Conservation (phyloP, 2,113 vertebrate species). For the Podarcis cretensis region DNA sequence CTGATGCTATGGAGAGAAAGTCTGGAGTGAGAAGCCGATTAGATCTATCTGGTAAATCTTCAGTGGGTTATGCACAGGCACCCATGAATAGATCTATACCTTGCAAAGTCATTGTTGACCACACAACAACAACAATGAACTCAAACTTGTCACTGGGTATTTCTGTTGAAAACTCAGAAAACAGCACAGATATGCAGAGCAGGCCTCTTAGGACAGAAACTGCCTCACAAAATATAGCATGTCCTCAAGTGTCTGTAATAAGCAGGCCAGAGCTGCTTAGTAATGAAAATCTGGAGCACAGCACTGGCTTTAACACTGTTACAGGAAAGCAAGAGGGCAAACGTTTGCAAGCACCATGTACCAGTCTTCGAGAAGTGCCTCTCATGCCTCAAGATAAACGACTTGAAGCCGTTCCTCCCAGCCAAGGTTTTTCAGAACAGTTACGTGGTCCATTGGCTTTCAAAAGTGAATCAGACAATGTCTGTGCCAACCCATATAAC, state of each 20-base stretch:
- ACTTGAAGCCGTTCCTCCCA: constrained; percentile 64
- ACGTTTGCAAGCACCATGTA: constrained; percentile 64
- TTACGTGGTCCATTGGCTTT: constrained; percentile 67
- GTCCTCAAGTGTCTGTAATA: constrained; percentile 85
- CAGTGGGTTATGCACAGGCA: constrained; percentile 71
- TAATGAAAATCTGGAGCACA: constrained; percentile 72
- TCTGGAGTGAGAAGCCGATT: constrained; percentile 68
- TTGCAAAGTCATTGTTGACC: constrained; percentile 86
- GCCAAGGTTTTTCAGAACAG: constrained; percentile 74
- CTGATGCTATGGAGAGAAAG: constrained; percentile 74
- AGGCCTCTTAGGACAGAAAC: constrained; percentile 76
- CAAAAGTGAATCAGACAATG: constrained; percentile 70
- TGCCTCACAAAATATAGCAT: constrained; percentile 71
- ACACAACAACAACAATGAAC: constrained; percentile 79
- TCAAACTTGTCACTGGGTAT: constrained; percentile 75
- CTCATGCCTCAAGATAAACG: constrained; percentile 72
- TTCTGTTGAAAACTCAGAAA: constrained; percentile 72
- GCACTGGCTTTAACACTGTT: constrained; percentile 64
- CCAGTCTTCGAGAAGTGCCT: constrained; percentile 73
- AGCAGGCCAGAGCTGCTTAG: constrained; percentile 78
- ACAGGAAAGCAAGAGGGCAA: constrained; percentile 74
- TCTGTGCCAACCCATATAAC: constrained; percentile 71
- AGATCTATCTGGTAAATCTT: constrained; percentile 74
- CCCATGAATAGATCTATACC: constrained; percentile 82
- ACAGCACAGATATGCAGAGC: constrained; percentile 71